These are phyloP conservation scores for Lepas anatifera DNA, from an alignment of 2,888 invertebrate species.

Conservation along the genomic window DNA sequence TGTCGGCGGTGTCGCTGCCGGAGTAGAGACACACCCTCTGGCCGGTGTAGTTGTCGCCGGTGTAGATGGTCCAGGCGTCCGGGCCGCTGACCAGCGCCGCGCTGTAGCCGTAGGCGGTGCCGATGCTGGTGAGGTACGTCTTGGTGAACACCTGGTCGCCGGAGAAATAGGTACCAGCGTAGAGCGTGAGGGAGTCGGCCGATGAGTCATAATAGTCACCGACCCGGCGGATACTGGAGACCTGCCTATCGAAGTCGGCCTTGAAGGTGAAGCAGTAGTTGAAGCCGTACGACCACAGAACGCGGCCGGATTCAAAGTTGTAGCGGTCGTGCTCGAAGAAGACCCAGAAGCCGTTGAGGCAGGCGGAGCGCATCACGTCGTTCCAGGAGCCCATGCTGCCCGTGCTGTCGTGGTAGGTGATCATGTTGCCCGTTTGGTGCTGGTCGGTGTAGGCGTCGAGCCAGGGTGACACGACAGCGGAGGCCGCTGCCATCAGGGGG, in stretches of 20 bases:
- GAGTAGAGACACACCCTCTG: background rate
- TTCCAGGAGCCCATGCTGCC: background rate
- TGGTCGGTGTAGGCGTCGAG: background rate
- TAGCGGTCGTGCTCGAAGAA: slow-evolving; percentile 1
- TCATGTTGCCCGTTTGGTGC: background rate
- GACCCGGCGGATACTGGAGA: background rate
- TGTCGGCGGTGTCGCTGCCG: slow-evolving; percentile 1
- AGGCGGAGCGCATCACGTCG: slow-evolving; percentile 6
- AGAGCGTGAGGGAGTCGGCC: background rate
- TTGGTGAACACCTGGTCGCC: background rate
- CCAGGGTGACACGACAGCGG: background rate
- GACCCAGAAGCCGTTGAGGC: background rate
- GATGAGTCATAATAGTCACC: background rate
- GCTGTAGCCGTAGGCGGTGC: background rate
- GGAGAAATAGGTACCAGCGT: background rate
- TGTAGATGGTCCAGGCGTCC: slow-evolving; percentile 7
- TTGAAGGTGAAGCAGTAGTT: slow-evolving; percentile 6
- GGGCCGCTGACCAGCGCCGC: background rate
- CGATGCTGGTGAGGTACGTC: background rate
- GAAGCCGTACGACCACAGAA: background rate
- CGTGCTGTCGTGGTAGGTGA: slow-evolving; percentile 2
- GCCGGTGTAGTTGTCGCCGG: background rate
- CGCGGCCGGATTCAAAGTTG: background rate
- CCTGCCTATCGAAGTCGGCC: background rate
- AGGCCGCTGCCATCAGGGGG: no score